Base-by-base conservation (phyloP, 2,888 invertebrate species). In the Scrobipalpa costella region DNA sequence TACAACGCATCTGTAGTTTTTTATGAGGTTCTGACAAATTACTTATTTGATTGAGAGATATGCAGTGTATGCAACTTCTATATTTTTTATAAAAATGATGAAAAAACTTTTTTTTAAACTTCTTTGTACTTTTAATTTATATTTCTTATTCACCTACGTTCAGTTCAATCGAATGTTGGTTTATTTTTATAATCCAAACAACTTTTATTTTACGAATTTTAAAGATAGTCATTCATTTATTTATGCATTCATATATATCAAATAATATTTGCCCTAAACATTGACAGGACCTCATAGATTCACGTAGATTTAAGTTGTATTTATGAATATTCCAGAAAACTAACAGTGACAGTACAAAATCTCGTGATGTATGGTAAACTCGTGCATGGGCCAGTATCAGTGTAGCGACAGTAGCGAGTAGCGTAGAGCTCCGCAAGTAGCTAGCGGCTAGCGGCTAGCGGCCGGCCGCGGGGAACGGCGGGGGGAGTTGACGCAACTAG, bases 311-410 rank as follows among this genome's bases (percentile, higher is more conserved):
- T 52, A 52, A n/a, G n/a, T 27, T 33, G 52, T 52, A 52, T 52
- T 52, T 33, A 52, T 13, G 52, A 21, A 52, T 21, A 52, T 52
- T 52, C 52, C 52, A 52, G 27, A 52, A 21, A 44, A 33, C 33
- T 52, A 52, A 52, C 52, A 52, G 55, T 34, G 50, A 64, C 61
- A 64, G 63, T 64, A 64, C 63, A 64, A 64, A 63, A 15, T 19
- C 13, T 55, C 55, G 63, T 64, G 63, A 64, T 64, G 1, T 21
- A 40, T n/a, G 3, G 50, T 17, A 19, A 52, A 33, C n/a, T 52
- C 7, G 21, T 8, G 50, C 15, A 49, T 44, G 58, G 34, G 50
- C 63, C 57, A 52, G 50, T 52, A 52, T 3, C 17, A 49, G 19
- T 17, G 49, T 49, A 49, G 17, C 47, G 13, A 1, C 11, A n/a